Conservation (phyloP, 1,140 invertebrate genomes). For the Aricia agestis region DNA sequence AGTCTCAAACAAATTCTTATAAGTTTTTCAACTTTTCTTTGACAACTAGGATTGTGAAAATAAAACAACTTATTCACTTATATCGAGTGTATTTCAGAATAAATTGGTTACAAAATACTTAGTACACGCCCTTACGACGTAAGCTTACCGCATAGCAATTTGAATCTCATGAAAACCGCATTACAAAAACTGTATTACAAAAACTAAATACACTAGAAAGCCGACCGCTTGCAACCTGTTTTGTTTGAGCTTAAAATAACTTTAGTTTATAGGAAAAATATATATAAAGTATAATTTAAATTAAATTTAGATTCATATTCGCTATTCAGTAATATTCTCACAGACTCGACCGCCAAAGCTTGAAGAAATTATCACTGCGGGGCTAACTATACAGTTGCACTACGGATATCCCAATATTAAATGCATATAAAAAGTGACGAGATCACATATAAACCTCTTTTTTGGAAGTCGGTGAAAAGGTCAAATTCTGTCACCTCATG, state of each 20-base stretch:
- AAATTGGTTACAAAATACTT: slow-evolving; percentile 75
- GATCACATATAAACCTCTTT: neutral
- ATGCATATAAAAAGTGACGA: slow-evolving; percentile 6
- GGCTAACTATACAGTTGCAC: slow-evolving; percentile 7
- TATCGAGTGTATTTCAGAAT: slow-evolving; percentile 75
- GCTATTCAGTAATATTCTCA: slow-evolving; percentile 36
- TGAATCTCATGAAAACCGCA: slow-evolving; percentile 53
- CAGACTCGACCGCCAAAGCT: slow-evolving; percentile 43
- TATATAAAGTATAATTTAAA: slow-evolving; percentile 75
- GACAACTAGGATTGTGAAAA: slow-evolving; percentile 30
- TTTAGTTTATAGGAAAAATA: slow-evolving; percentile 66
- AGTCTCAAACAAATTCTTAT: no score
- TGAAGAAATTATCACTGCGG: slow-evolving; percentile 15
- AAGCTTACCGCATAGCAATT: slow-evolving; percentile 57
- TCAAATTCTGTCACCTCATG: neutral
- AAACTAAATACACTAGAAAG: slow-evolving; percentile 35
- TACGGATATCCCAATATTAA: slow-evolving; percentile 16
- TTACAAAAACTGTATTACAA: slow-evolving; percentile 57
- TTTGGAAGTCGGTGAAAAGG: no score
- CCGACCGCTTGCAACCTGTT: slow-evolving; percentile 50
- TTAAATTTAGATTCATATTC: slow-evolving; percentile 55
- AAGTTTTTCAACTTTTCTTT: no score
- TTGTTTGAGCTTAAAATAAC: slow-evolving; percentile 71
- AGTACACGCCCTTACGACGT: slow-evolving; percentile 42
- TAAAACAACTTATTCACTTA: slow-evolving; percentile 69